Percentiles rank a stretch among this genome's conserved stretches.
These are phyloP conservation scores for Champsocephalus gunnari DNA, from an alignment of 2,797 vertebrate genomes.

Conservation along the genomic window DNA sequence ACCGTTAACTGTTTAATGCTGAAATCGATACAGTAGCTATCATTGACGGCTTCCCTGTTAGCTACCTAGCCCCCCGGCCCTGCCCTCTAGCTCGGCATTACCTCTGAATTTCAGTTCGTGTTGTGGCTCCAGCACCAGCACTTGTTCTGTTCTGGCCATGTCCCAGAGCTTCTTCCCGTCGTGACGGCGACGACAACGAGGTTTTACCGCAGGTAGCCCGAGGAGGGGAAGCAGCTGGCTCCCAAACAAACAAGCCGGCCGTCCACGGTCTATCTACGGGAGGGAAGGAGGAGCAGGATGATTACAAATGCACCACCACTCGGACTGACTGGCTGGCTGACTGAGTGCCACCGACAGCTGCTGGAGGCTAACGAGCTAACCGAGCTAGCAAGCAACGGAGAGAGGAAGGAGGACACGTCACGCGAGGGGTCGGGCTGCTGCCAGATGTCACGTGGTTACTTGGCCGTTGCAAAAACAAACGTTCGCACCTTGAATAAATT, in stretches of 20 bases:
- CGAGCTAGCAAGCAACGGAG: conserved; percentile 62
- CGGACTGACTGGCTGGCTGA: conserved; percentile 37
- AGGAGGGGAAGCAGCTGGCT: conserved; percentile 46
- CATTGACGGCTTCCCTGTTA: not conserved
- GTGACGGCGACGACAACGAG: conserved; percentile 54
- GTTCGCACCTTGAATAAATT: not conserved
- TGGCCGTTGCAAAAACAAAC: not conserved
- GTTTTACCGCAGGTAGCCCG: conserved; percentile 33
- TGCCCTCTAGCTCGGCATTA: conserved; percentile 73
- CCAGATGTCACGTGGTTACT: conserved; percentile 20
- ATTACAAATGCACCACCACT: conserved; percentile 51
- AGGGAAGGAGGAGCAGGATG: conserved; percentile 19
- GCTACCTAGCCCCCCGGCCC: conserved; percentile 51
- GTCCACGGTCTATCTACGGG: conserved; percentile 34
- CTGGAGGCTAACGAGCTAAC: conserved; percentile 61
- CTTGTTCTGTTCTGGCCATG: conserved; percentile 94
- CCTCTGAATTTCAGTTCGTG: conserved; percentile 95
- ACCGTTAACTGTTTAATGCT: fast-evolving
- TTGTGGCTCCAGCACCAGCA: conserved; percentile 91
- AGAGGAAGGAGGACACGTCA: conserved; percentile 39
- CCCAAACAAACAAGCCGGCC: conserved; percentile 39
- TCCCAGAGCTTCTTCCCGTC: conserved; percentile 77
- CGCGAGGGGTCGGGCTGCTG: not conserved
- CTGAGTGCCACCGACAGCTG: conserved; percentile 78
- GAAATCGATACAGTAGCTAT: not conserved